These are phyloP conservation scores for Dendroctonus valens DNA, from an alignment of 1,140 invertebrate species.

Conservation along the genomic window DNA sequence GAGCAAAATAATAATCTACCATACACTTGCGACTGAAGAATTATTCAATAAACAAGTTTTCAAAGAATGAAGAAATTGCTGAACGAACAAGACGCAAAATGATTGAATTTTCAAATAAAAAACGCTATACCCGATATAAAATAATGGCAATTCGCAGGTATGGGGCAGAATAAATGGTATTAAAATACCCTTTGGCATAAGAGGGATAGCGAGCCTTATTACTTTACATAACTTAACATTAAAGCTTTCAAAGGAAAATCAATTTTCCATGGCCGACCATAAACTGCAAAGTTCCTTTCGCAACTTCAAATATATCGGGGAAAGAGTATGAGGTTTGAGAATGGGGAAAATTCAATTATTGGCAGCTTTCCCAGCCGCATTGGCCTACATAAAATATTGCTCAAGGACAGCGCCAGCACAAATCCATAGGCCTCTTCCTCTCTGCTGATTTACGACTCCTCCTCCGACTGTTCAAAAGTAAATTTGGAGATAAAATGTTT, in stretches of 20 bases:
- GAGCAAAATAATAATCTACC: too few species aligned
- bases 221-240: not conserved
- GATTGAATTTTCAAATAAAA: not conserved
- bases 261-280: slow-evolving; percentile 10
- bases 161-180: not conserved
- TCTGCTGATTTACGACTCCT: slow-evolving; percentile 11
- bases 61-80: not conserved
- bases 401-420: slow-evolving; percentile 15
- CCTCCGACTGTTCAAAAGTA: too few species aligned
- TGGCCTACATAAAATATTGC: slow-evolving; percentile 15
- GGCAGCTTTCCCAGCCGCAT: slow-evolving; percentile 25
- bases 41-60: not conserved
- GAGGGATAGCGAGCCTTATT: slow-evolving; percentile 4
- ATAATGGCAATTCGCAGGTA: not conserved
- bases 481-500: too few species aligned
- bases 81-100: not conserved
- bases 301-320: slow-evolving; percentile 14
- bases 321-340: slow-evolving; percentile 23
- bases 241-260: slow-evolving; percentile 19
- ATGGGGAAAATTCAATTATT: slow-evolving; percentile 29
- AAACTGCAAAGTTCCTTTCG: slow-evolving; percentile 14
- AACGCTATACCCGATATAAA: not conserved
- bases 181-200: not conserved
- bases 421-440: slow-evolving; percentile 10
- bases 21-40: not conserved